phyloP scores from a whole-genome alignment of 2,113 vertebrate species.

The Aythya baeri region DNA sequence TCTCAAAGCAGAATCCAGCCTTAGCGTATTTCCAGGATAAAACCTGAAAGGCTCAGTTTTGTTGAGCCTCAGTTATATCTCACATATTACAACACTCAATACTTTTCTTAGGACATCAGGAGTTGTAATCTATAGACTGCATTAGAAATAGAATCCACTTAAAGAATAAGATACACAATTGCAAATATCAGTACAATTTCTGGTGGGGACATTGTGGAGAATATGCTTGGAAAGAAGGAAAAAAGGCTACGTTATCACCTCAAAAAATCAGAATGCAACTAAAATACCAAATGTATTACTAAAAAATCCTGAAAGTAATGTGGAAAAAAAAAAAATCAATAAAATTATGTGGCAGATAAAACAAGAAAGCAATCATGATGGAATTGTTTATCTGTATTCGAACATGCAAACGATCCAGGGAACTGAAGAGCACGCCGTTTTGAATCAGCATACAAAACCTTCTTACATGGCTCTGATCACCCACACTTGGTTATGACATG shows the following conservation, averaged over 20 bases:
- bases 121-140: background rate
- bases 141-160: background rate
- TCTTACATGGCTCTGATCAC: background rate
- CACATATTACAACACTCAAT: background rate
- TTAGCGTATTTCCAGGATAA: background rate
- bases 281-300: background rate
- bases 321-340: background rate
- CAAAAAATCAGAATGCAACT: background rate
- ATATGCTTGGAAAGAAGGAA: background rate
- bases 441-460: background rate
- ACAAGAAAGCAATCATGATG: background rate
- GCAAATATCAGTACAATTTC: background rate
- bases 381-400: background rate
- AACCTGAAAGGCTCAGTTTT: background rate
- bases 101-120: background rate
- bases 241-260: background rate
- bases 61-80: background rate
- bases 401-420: background rate
- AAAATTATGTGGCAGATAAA: background rate
- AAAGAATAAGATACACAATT: background rate
- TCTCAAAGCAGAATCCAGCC: background rate
- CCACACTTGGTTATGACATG: background rate
- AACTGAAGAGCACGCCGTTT: background rate
- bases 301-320: background rate
- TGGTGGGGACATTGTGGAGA: background rate